Percentiles rank a stretch among this genome's conserved stretches.
Evolutionary conservation across 2,797 vertebrate species (phyloP).

Genomic region (Avahi laniger): DNA sequence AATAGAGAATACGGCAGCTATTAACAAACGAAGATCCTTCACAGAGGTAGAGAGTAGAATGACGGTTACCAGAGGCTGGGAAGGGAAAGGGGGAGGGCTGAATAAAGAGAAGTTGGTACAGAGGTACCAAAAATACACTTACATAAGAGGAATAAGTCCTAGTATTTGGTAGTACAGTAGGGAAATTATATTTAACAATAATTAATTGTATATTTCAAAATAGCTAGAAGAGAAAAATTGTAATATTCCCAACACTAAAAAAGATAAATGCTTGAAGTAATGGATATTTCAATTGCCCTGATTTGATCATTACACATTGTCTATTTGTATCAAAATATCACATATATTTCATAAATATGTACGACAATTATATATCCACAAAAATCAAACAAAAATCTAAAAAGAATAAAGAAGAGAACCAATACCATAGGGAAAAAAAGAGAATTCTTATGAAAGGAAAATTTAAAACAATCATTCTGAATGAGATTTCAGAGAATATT

Average conservation of each 20-base stretch:
- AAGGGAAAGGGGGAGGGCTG: not conserved
- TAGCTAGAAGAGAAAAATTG: not conserved
- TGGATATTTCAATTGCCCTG: not conserved
- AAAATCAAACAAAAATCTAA: not conserved
- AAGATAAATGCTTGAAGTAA: not conserved
- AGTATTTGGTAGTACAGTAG: not conserved
- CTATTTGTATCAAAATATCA: not conserved
- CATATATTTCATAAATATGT: not conserved
- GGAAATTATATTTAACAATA: not conserved
- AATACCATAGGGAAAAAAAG: not conserved
- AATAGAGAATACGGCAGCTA: not conserved
- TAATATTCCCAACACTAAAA: not conserved
- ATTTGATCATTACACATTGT: not conserved
- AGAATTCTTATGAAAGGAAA: not conserved
- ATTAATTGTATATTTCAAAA: not conserved
- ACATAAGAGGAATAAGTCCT: not conserved
- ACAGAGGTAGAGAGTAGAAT: not conserved
- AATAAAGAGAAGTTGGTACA: not conserved
- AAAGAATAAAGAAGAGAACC: not conserved
- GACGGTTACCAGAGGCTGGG: not conserved
- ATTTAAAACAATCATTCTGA: not conserved
- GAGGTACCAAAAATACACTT: not conserved
- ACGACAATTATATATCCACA: not conserved
- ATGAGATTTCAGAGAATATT: not conserved
- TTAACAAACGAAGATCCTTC: not conserved